Evolutionary conservation across 1,140 invertebrate genomes (phyloP), one percentile per base, ranked within the genome.

Genomic region (Pantala flavescens): DNA sequence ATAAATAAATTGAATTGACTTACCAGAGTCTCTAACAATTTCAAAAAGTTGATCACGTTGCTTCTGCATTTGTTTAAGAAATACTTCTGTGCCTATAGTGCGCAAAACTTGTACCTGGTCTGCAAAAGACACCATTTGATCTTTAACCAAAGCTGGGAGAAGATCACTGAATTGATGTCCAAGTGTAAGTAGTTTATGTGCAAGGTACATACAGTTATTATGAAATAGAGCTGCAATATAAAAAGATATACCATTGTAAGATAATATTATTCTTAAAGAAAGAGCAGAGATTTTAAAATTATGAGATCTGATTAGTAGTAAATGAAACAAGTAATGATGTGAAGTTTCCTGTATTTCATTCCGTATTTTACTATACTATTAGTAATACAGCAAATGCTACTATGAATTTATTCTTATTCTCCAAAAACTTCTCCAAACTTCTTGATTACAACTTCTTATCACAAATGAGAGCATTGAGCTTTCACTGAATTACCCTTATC

Each of bases 171-270:
- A 88, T 79, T 89, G 87, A 78, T 88, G 87, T 7, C 87, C 87
- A 73, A 90, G 81, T 10, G 85, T 88, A 72, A 89, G 85, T 36
- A 93, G 81, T 78, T 90, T 88, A 82, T 96, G 91, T 0, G 90
- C 88, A 0, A 97, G 85, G 80, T 91, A 97, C 88, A 94, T 90
- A 79, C 94, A 96, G 82, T 97, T 97, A 83, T 97, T 98, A 82
- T 96, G 91, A 78, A 95, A 93, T 23, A 97, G 78, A n/a, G 93
- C 95, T 91, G 85, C 75, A 84, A 83, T 76, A 49, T 79, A 24
- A 36, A 23, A 74, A 9, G 19, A 10, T 1, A 3, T 43, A n/a
- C 43, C 43, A 74, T 63, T 74, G 2, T n/a, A 71, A 0, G 55
- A 5, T 19, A 75, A 0, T 28, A 21, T 72, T 23, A 49, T 55